Evolutionary conservation across 2,113 vertebrate species (phyloP), one percentile per base, ranked within the genome.

Genomic region (Gopherus evgoodei): DNA sequence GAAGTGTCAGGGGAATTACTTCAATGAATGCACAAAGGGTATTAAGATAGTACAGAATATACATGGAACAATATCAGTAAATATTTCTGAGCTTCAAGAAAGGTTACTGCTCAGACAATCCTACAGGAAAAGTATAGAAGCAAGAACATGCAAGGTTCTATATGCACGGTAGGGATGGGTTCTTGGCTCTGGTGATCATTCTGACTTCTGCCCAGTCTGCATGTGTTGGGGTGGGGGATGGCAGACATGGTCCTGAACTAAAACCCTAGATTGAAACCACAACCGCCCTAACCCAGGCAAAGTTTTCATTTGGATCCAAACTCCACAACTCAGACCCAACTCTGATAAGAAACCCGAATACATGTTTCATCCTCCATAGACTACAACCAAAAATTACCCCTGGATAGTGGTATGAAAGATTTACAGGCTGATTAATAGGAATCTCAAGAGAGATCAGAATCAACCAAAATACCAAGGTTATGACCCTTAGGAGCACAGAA

Each of bases 11-110:
- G 93, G 31, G 35, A 65, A 42, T 84, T 52, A 72, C 80, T 95
- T 94, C 83, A 88, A 38, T 72, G 24, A 93, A 87, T 75, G 4
- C 91, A 88, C 50, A 94, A 89, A 19, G 21, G 69, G 38, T n/a
- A 91, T 44, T 50, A 88, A 69, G 56, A 93, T 92, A 93, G 86
- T 59, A 52, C 57, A 89, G 92, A 83, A 93, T 75, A 16, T 6
- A 7, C 42, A 38, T 87, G 38, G 65, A 95, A 96, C 84, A 16
- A 7, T 81, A 87, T 91, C 65, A 94, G 50, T 24, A 81, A 21
- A 16, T 25, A 83, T 87, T 65, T 90, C 3, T 87, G 14, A 92
- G 81, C 75, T 91, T 90, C 27, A 94, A 79, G 22, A 75, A 69
- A 24, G 38, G 21, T 54, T n/a, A 24, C 24, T 92, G 31, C 76